These are phyloP conservation scores for Synergus itoensis DNA, from an alignment of 2,888 invertebrate genomes.

Conservation along the genomic window DNA sequence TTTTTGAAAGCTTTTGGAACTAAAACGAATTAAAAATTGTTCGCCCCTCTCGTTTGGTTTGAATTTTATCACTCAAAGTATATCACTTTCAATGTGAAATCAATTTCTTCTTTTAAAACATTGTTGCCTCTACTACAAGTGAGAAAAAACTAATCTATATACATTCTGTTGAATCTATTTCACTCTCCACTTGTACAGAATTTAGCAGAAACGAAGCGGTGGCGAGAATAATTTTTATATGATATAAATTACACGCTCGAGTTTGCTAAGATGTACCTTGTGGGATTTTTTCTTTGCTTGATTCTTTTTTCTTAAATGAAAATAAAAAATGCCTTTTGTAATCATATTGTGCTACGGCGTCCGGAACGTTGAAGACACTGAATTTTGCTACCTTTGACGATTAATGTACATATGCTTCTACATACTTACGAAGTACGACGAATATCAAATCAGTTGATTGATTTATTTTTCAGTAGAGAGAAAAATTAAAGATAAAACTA, in stretches of 20 bases:
- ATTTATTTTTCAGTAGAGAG: neutral
- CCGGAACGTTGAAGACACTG: constrained; percentile 40
- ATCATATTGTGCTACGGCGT: constrained; percentile 39
- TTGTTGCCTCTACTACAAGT: constrained; percentile 28
- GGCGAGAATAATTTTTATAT: constrained; percentile 37
- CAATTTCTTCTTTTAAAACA: constrained; percentile 26
- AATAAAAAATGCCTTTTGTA: constrained; percentile 34
- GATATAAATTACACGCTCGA: constrained; percentile 39
- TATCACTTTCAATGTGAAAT: constrained; percentile 9
- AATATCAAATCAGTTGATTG: neutral
- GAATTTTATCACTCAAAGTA: constrained; percentile 5
- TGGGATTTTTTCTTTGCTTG: constrained; percentile 14
- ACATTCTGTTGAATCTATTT: constrained; percentile 14
- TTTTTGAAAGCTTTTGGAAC: constrained; percentile 16
- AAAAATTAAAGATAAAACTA: neutral
- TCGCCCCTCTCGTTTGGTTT: constrained; percentile 33
- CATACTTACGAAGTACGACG: constrained; percentile 28
- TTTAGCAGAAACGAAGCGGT: constrained; percentile 41
- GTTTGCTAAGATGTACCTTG: constrained; percentile 28
- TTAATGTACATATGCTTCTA: constrained; percentile 33
- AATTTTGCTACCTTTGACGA: constrained; percentile 35
- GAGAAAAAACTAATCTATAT: constrained; percentile 10
- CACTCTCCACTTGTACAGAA: constrained; percentile 34
- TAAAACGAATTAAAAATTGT: constrained; percentile 7
- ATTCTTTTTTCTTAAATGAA: constrained; percentile 11